A percentile compares a stretch with the other conserved stretches of the same genome.
Evolutionary conservation across 2,797 vertebrate genomes (phyloP).

Genomic region (Sandelia bainsii): DNA sequence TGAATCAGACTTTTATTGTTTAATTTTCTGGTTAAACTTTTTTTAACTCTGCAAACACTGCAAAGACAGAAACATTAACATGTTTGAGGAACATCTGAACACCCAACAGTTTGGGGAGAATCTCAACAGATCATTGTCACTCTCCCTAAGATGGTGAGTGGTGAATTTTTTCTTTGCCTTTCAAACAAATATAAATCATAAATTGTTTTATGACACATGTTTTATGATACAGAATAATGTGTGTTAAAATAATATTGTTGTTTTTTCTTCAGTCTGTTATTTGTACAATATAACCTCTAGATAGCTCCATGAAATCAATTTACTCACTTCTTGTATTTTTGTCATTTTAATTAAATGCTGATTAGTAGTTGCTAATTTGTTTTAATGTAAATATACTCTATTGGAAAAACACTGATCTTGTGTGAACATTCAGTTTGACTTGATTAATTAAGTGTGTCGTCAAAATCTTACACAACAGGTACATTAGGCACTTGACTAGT

Average conservation of each 20-base stretch:
- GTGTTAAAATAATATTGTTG: neutral
- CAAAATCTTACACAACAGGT: conserved; percentile 7
- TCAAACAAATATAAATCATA: too few species aligned
- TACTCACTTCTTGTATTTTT: neutral
- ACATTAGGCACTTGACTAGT: conserved; percentile 15
- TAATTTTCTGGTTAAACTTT: conserved; percentile 20
- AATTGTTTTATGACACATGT: neutral
- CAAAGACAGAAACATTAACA: conserved; percentile 25
- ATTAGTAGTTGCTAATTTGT: conserved; percentile 17
- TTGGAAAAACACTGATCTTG: neutral
- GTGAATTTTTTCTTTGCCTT: too few species aligned
- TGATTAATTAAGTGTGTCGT: conserved; percentile 16
- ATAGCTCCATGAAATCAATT: neutral
- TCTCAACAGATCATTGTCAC: conserved; percentile 37
- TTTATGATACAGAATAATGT: neutral
- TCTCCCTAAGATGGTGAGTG: conserved; percentile 4
- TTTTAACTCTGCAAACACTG: neutral
- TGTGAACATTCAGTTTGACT: conserved; percentile 7
- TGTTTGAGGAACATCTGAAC: conserved; percentile 17
- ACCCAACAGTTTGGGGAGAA: conserved; percentile 6
- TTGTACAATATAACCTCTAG: neutral
- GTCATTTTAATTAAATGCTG: conserved; percentile 1
- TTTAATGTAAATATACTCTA: neutral
- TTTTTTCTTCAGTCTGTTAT: neutral
- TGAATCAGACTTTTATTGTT: neutral